Evolutionary conservation across 1,140 invertebrate species (phyloP).

Genomic region (Dinothrombium tinctorium): DNA sequence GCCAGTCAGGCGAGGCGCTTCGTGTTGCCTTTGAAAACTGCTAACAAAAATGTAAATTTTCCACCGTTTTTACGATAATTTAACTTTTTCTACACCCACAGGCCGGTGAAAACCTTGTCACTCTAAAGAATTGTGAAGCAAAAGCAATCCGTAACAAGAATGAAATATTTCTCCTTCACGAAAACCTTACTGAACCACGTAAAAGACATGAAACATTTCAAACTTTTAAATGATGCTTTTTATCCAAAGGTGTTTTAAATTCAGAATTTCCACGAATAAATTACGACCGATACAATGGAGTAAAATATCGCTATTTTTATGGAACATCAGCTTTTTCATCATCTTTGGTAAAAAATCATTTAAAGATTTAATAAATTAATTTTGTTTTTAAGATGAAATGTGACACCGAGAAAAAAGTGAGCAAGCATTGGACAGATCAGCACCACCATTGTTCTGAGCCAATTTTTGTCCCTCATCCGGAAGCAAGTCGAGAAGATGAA

Average conservation of each 20-base stretch:
- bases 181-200: slow-evolving; percentile 7
- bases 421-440: slow-evolving; percentile 41
- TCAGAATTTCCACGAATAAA: slow-evolving; percentile 52
- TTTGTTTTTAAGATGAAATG: slow-evolving; percentile 15
- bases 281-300: slow-evolving; percentile 37
- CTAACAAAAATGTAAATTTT: background rate
- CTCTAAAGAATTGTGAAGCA: slow-evolving; percentile 3
- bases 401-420: slow-evolving; percentile 25
- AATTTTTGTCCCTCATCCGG: slow-evolving; percentile 18
- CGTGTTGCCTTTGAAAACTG: slow-evolving; percentile 6
- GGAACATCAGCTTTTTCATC: slow-evolving; percentile 26
- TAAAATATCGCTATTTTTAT: slow-evolving; percentile 22
- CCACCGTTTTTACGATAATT: background rate
- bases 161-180: slow-evolving; percentile 4
- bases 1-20: slow-evolving; percentile 1
- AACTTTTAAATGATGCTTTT: background rate
- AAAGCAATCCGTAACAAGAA: slow-evolving; percentile 5
- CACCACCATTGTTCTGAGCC: slow-evolving; percentile 44
- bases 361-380: slow-evolving; percentile 1
- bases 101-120: slow-evolving; percentile 7
- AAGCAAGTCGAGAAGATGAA: slow-evolving; percentile 19
- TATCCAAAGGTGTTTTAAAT: slow-evolving; percentile 3
- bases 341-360: slow-evolving; percentile 3
- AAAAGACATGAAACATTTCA: background rate
- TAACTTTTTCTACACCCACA: background rate